phyloP scores from a whole-genome alignment of 1,140 invertebrate species.

The Cyclargus thomasi region DNA sequence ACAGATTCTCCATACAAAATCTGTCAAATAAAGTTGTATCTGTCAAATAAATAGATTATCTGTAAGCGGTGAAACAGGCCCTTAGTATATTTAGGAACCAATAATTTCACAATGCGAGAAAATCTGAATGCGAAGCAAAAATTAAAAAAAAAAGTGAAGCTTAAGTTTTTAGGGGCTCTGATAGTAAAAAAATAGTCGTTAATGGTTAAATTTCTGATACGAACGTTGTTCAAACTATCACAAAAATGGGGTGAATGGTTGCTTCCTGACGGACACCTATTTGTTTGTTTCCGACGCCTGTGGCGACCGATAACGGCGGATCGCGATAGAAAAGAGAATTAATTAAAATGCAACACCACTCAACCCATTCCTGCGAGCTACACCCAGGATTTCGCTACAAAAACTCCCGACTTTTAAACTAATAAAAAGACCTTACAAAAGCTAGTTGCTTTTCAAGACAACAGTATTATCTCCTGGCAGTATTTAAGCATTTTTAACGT shows the following conservation, averaged over 20 bases:
- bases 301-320: conserved; percentile 61
- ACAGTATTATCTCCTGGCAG: conserved; percentile 21
- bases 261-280: conserved; percentile 49
- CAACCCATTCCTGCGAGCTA: conserved; percentile 59
- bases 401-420: conserved; percentile 46
- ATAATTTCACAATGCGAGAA: no score
- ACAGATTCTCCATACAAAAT: no score
- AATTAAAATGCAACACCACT: conserved; percentile 73
- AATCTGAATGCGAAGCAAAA: no score
- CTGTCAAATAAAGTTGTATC: no score
- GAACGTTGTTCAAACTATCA: conserved; percentile 43
- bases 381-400: conserved; percentile 37
- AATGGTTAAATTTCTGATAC: no score
- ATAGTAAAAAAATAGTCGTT: no score
- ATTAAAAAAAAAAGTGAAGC: no score
- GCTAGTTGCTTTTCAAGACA: conserved; percentile 17
- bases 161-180: no score
- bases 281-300: conserved; percentile 67
- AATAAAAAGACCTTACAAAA: conserved; percentile 31
- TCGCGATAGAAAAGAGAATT: conserved; percentile 73
- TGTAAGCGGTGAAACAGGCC: no score
- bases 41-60: no score
- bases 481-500: conserved; percentile 23
- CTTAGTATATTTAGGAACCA: no score
- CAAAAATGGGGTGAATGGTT: conserved; percentile 44